phyloP scores from a whole-genome alignment of 2,888 invertebrate species.

The Troides oblongomaculatus region DNA sequence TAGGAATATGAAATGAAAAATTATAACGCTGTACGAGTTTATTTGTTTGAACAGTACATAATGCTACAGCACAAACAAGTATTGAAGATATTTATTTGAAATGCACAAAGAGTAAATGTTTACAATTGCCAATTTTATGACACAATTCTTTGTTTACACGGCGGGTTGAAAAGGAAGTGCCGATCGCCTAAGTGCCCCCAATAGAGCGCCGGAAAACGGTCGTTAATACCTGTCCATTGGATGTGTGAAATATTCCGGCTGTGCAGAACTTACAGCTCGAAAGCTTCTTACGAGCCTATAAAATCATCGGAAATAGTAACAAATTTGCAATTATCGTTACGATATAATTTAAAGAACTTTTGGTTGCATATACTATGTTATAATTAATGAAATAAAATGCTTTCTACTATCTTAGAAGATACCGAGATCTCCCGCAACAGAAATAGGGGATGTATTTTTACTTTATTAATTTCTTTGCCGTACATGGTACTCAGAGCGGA shows the following conservation, averaged over 20 bases:
- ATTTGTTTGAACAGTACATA: no score
- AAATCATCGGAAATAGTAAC: constrained; percentile 9
- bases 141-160: constrained; percentile 25
- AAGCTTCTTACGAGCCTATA: constrained; percentile 16
- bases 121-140: constrained; percentile 11
- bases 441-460: no score
- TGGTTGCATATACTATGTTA: no score
- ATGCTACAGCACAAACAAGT: no score
- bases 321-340: not conserved
- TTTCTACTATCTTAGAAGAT: no score
- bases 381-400: no score
- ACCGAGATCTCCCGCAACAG: no score
- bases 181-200: constrained; percentile 22
- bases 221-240: constrained; percentile 28
- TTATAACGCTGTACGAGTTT: no score
- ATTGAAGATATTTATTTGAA: not conserved
- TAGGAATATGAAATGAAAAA: no score
- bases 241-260: constrained; percentile 23
- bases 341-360: no score
- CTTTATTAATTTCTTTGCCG: no score
- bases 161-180: constrained; percentile 26
- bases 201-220: constrained; percentile 24
- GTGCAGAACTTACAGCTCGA: constrained; percentile 6
- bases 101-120: constrained; percentile 33
- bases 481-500: no score